Conservation (phyloP, 2,888 invertebrate genomes). For the Caenorhabditis afra region DNA sequence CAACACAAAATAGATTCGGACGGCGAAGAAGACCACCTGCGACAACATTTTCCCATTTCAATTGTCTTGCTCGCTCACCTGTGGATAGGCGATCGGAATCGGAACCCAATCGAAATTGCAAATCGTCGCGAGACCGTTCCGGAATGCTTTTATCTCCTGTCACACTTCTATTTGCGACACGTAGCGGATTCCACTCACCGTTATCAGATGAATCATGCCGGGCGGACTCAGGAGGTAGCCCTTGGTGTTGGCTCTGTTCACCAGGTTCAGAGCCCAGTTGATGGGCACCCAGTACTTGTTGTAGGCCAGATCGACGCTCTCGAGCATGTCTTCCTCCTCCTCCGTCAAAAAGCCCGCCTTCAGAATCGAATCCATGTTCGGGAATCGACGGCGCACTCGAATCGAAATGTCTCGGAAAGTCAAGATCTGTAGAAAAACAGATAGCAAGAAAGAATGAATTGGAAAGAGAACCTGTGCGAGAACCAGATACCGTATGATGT, state of each 20-base stretch:
- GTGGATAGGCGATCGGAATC: constrained; percentile 67
- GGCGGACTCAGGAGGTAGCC: constrained; percentile 37
- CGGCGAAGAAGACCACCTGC: constrained; percentile 70
- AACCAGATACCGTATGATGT: constrained; percentile 63
- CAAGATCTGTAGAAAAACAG: constrained; percentile 55
- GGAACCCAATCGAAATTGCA: constrained; percentile 70
- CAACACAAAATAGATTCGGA: constrained; percentile 66
- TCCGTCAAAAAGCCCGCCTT: constrained; percentile 53
- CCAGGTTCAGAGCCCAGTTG: constrained; percentile 69
- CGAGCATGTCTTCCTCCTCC: constrained; percentile 64
- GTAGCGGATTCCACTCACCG: constrained; percentile 12
- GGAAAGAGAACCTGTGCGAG: constrained; percentile 51
- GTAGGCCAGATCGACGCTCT: constrained; percentile 62
- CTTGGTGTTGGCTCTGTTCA: constrained; percentile 25
- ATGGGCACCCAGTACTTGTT: constrained; percentile 78
- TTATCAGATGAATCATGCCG: constrained; percentile 15
- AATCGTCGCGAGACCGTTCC: constrained; percentile 56
- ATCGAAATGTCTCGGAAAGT: constrained; percentile 76
- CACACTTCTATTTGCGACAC: constrained; percentile 17
- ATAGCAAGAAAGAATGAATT: too few relatives aligned
- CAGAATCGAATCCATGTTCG: constrained; percentile 68
- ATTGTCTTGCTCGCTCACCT: constrained; percentile 24
- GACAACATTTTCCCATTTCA: constrained; percentile 13
- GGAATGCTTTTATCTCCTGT: constrained; percentile 63
- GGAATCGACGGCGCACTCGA: constrained; percentile 70